Evolutionary conservation across 2,888 invertebrate genomes (phyloP), one percentile per base, ranked within the genome.

Genomic region (Cyrtodaria siliqua): DNA sequence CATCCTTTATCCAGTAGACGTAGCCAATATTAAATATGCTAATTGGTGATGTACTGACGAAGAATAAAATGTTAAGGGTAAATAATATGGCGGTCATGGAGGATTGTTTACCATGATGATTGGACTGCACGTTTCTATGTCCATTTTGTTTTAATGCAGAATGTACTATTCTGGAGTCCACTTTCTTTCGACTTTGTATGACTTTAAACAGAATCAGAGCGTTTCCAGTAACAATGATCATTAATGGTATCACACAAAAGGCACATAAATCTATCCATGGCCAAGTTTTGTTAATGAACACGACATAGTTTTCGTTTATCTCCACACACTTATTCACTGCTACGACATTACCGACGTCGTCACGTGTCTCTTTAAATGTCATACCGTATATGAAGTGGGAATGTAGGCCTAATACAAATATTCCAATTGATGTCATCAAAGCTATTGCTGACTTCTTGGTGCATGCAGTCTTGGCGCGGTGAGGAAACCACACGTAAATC

Each of bases 221-320:
- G 73, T 90, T 91, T 12, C 87, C 89, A 24, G 83, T 56, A 12
- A 89, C 66, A 27, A 91, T 78, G 18, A 90, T 64, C 24, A 74
- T 9, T 20, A 86, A 87, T 0, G 91, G 91, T 16, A 90, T 56
- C 9, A 87, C 56, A 55, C 84, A 86, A 71, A 84, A n/a, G n/a
- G 83, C 68, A 47, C 81, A 73, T n/a, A 89, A 73, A 75, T 91
- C 91, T 27, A 91, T 83, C 87, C 88, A 90, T 9, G 88, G 86
- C 89, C 90, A 91, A 14, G 79, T 59, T 2, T 72, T 18, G 16
- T 23, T 26, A 29, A 69, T 62, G 63, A 88, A 89, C 1, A 61
- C 0, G 0, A 18, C 8, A 61, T 88, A 89, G 0, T 59, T 69
- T 0, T 63, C 20, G 38, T 63, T 27, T 4, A 81, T 38, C 27